These are phyloP conservation scores for Linnaemya vulpina DNA, from an alignment of 2,888 invertebrate species.

Conservation along the genomic window DNA sequence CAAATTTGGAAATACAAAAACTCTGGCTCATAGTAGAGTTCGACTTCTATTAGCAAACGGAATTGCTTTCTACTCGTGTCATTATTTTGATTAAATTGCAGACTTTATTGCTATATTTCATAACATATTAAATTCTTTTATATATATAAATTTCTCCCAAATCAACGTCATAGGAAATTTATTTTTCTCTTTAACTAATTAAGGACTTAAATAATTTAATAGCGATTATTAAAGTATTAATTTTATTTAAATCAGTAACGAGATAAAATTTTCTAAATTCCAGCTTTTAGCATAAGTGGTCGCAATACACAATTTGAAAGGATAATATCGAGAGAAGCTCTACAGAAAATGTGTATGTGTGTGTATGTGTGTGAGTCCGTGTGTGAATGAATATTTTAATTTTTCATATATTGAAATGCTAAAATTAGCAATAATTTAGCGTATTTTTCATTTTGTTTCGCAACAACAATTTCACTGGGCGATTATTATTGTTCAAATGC, in stretches of 20 bases:
- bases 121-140: not conserved
- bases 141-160: not conserved
- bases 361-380: no score
- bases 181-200: constrained; percentile 34
- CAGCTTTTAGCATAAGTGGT: not conserved
- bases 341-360: not conserved
- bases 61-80: no score
- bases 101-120: not conserved
- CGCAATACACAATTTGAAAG: constrained; percentile 13
- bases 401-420: constrained; percentile 12
- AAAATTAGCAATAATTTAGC: constrained; percentile 17
- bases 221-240: constrained; percentile 33
- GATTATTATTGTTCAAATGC: constrained; percentile 52
- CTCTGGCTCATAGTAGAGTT: no score
- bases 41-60: no score
- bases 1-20: no score
- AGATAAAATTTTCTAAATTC: constrained; percentile 11
- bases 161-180: no score
- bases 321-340: not conserved
- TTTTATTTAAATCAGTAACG: constrained; percentile 49
- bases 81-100: not conserved
- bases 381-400: not conserved
- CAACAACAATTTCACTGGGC: not conserved
- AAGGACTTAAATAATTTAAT: constrained; percentile 26
- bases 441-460: not conserved